phyloP scores from a whole-genome alignment of 2,113 vertebrate species.

The Eidolon helvum region DNA sequence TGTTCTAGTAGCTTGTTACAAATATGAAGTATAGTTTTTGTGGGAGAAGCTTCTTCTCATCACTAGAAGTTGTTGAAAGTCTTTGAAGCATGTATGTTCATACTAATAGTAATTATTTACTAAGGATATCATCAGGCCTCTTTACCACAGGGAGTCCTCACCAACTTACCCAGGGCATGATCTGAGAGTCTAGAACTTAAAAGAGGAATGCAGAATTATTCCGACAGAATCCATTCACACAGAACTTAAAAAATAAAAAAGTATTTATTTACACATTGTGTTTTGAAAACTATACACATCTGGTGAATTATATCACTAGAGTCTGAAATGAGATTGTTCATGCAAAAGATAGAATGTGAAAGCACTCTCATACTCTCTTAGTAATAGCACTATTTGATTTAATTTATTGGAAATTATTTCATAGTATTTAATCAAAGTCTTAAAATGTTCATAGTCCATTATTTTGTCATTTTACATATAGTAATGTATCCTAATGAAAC shows the following conservation, averaged over 20 bases:
- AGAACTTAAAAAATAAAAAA: neutral
- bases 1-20: neutral
- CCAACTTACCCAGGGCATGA: neutral
- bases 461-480: neutral
- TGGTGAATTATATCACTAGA: neutral
- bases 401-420: neutral
- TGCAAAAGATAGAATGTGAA: neutral
- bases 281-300: neutral
- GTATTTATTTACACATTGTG: neutral
- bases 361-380: neutral
- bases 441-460: neutral
- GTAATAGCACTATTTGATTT: neutral
- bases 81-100: neutral
- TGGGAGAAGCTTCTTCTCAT: neutral
- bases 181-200: neutral
- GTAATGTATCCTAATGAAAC: neutral
- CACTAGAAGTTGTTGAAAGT: neutral
- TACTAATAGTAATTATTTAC: neutral
- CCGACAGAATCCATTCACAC: neutral
- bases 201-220: neutral
- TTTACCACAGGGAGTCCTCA: neutral
- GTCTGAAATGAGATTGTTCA: neutral
- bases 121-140: neutral
- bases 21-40: neutral
- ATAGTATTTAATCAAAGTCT: neutral